Conservation (phyloP, 2,888 invertebrate genomes). For the Linnaemya vulpina region DNA sequence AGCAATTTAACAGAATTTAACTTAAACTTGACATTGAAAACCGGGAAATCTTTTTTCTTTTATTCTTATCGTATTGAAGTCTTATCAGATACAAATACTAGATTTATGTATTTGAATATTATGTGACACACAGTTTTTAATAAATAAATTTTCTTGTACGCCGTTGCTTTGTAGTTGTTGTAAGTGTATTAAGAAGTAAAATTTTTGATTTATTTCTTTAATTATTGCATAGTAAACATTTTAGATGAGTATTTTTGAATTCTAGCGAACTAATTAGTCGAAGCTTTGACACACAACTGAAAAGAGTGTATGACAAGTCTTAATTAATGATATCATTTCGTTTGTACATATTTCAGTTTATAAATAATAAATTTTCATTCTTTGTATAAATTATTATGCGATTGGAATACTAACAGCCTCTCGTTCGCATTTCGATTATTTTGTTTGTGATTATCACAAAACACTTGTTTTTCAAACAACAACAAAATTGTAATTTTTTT, state of each 20-base stretch:
- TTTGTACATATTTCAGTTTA: neutral
- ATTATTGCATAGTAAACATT: neutral
- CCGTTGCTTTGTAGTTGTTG: neutral
- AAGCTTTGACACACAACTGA: conserved; percentile 77
- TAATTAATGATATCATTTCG: conserved; percentile 2
- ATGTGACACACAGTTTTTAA: neutral
- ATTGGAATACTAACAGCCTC: conserved; percentile 43
- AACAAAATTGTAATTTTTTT: conserved; percentile 6
- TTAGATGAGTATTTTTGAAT: neutral
- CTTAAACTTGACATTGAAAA: conserved; percentile 56
- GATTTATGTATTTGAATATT: neutral
- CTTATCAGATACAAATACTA: neutral
- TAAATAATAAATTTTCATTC: conserved; percentile 12
- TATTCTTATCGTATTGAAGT: conserved; percentile 14
- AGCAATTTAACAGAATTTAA: neutral
- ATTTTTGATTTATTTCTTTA: conserved; percentile 12
- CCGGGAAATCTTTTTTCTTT: neutral
- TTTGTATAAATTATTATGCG: conserved; percentile 39
- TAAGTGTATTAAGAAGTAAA: too few species aligned
- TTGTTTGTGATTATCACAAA: conserved; percentile 81
- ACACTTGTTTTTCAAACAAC: conserved; percentile 84
- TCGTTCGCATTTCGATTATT: conserved; percentile 39
- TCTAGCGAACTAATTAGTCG: conserved; percentile 76
- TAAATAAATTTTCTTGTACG: neutral
- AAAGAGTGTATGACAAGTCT: conserved; percentile 15